Evolutionary conservation across 2,888 invertebrate species (phyloP).

Genomic region (Fragum whitleyi): DNA sequence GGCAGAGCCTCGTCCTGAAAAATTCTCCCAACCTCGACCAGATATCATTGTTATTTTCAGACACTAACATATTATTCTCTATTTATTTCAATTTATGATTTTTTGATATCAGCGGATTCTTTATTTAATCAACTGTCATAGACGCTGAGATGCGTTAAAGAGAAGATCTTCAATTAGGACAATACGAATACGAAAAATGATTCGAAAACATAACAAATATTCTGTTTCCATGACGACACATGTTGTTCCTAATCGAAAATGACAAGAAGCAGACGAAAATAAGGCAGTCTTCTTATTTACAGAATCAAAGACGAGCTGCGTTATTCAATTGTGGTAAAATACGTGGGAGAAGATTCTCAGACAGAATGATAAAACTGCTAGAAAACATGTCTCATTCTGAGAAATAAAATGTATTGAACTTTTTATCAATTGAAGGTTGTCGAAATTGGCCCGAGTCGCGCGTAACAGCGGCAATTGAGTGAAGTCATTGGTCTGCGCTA

Average conservation of each 20-base stretch:
- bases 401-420: neutral
- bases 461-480: too few relatives aligned
- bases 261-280: constrained; percentile 18
- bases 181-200: neutral
- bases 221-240: constrained; percentile 5
- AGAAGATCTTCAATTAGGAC: neutral
- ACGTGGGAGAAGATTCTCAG: constrained; percentile 1
- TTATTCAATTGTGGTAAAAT: constrained; percentile 9
- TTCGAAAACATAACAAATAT: constrained; percentile 9
- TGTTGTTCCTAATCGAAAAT: constrained; percentile 3
- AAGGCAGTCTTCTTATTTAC: neutral
- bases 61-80: too few relatives aligned
- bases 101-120: too few relatives aligned
- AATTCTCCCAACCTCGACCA: too few relatives aligned
- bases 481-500: too few relatives aligned
- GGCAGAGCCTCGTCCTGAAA: too few relatives aligned
- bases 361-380: constrained; percentile 1
- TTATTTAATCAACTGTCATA: too few relatives aligned
- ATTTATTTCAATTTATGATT: too few relatives aligned
- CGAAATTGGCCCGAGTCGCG: too few relatives aligned
- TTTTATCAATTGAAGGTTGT: neutral
- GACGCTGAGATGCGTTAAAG: too few relatives aligned
- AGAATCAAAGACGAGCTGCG: constrained; percentile 1
- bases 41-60: too few relatives aligned
- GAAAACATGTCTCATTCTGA: neutral